A percentile compares a stretch with the other conserved stretches of the same genome.
Evolutionary conservation across 2,888 invertebrate genomes (phyloP).

Genomic region (Microctonus hyperodae): DNA sequence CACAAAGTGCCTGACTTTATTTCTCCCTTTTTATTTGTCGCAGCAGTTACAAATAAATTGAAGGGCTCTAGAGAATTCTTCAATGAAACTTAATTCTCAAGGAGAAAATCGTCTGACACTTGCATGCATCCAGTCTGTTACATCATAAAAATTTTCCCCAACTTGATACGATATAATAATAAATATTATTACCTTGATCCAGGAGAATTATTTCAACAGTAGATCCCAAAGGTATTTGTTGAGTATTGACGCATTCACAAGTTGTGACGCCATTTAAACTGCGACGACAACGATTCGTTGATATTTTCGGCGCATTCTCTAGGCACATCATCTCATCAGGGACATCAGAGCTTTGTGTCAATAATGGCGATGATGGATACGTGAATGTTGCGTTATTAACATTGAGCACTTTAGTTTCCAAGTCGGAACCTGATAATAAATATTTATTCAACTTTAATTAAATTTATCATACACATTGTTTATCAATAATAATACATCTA

Average conservation of each 20-base stretch:
- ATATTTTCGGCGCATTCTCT: constrained; percentile 43
- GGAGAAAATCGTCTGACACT: not conserved
- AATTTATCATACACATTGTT: constrained; percentile 5
- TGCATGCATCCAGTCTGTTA: too few relatives aligned
- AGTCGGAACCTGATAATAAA: constrained; percentile 65
- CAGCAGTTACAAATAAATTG: not conserved
- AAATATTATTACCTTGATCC: constrained; percentile 73
- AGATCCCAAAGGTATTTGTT: constrained; percentile 71
- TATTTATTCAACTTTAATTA: not conserved
- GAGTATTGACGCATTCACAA: constrained; percentile 79
- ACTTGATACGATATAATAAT: not conserved
- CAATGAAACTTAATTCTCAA: not conserved
- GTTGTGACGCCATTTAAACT: constrained; percentile 53
- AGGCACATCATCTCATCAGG: constrained; percentile 66
- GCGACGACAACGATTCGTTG: constrained; percentile 34
- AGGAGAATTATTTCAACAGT: constrained; percentile 77
- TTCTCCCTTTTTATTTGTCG: not conserved
- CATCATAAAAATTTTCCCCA: too few relatives aligned
- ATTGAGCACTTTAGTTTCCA: constrained; percentile 61
- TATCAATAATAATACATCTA: not conserved
- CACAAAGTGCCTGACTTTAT: too few relatives aligned
- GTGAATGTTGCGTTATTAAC: constrained; percentile 78
- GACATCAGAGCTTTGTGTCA: constrained; percentile 75
- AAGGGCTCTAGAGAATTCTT: not conserved
- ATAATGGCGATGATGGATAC: constrained; percentile 78